Conservation (phyloP, 2,888 invertebrate species). For the Zhengitettix transpicula region DNA sequence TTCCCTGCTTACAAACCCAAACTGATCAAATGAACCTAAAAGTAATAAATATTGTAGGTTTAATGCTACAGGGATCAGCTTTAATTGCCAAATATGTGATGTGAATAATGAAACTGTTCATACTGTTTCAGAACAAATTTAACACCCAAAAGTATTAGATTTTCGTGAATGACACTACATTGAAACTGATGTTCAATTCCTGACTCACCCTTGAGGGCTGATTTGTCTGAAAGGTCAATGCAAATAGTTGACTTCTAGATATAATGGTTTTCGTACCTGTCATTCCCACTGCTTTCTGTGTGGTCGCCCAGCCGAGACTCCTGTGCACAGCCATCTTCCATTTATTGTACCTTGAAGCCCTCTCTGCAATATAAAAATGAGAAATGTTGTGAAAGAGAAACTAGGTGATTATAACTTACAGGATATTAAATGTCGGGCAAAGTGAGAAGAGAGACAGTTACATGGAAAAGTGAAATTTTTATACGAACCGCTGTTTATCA, state of each 20-base stretch:
- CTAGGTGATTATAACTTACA: too few species aligned
- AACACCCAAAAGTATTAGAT: too few species aligned
- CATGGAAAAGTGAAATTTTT: too few species aligned
- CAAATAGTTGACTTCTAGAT: neutral
- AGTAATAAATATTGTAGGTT: neutral
- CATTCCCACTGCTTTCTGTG: conserved; percentile 55
- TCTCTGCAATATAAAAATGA: conserved; percentile 35
- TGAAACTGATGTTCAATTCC: too few species aligned
- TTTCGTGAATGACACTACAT: too few species aligned
- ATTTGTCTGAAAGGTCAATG: too few species aligned
- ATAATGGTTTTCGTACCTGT: conserved; percentile 41
- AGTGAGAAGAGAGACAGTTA: too few species aligned
- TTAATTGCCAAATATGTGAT: neutral
- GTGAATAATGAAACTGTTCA: too few species aligned
- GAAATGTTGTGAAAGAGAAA: neutral
- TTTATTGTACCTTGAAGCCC: conserved; percentile 66
- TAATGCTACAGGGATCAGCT: neutral
- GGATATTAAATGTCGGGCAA: too few species aligned
- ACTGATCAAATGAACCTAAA: neutral
- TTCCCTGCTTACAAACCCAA: neutral
- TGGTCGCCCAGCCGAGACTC: conserved; percentile 74
- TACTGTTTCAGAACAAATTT: too few species aligned
- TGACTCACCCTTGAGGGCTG: too few species aligned
- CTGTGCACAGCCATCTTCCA: conserved; percentile 94
- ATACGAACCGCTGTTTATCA: too few species aligned